A percentile compares a stretch with the other conserved stretches of the same genome.
phyloP scores from a whole-genome alignment of 2,797 vertebrate species.

The Ctenopoma multispine region DNA sequence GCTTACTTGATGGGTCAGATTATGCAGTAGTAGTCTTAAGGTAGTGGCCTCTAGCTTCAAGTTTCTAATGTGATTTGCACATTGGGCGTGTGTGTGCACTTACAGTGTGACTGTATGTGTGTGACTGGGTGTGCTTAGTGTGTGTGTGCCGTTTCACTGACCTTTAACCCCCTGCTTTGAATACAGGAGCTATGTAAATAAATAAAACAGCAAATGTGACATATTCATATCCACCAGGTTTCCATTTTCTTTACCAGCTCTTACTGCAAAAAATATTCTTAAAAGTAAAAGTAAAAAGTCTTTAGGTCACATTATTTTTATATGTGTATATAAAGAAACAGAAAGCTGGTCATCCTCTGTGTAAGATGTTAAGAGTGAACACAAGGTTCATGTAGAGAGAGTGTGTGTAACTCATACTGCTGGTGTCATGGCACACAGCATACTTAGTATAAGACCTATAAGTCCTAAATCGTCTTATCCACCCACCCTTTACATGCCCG shows the following conservation, averaged over 20 bases:
- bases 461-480: slow-evolving; percentile 86
- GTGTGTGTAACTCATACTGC: slow-evolving; percentile 67
- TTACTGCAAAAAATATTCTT: too few relatives aligned
- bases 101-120: slow-evolving; percentile 18
- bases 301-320: slow-evolving; percentile 9
- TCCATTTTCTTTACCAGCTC: too few relatives aligned
- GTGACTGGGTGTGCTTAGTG: slow-evolving; percentile 28
- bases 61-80: slow-evolving; percentile 70
- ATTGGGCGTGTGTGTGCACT: slow-evolving; percentile 35
- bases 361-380: slow-evolving; percentile 41
- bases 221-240: background rate
- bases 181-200: slow-evolving; percentile 33
- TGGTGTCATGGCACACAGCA: slow-evolving; percentile 61
- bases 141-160: slow-evolving; percentile 28
- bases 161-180: slow-evolving; percentile 46
- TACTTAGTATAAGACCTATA: slow-evolving; percentile 81
- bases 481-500: slow-evolving; percentile 65
- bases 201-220: background rate
- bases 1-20: slow-evolving; percentile 22
- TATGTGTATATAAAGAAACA: slow-evolving; percentile 24
- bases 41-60: slow-evolving; percentile 42
- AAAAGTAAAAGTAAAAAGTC: background rate
- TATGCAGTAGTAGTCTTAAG: slow-evolving; percentile 22
- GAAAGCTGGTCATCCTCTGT: slow-evolving; percentile 13
- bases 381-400: slow-evolving; percentile 58